A percentile compares a stretch with the other conserved stretches of the same genome.
These are phyloP conservation scores for Pyrrhia umbra DNA, from an alignment of 2,888 invertebrate genomes.

Conservation along the genomic window DNA sequence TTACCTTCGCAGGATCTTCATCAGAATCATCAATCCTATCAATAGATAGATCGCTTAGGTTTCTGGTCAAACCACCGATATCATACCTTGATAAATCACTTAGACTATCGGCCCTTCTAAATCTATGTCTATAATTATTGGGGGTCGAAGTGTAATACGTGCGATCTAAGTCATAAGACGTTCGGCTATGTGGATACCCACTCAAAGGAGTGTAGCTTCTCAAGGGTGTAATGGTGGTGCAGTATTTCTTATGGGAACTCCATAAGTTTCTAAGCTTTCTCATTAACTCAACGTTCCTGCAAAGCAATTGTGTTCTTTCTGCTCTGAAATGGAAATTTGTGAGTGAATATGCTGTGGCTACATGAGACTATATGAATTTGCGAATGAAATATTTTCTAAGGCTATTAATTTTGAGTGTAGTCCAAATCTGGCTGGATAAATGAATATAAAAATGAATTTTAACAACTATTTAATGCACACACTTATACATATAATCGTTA, in stretches of 20 bases:
- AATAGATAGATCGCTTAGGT: constrained; percentile 83
- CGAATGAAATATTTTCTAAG: not conserved
- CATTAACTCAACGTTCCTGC: constrained; percentile 91
- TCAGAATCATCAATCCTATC: constrained; percentile 84
- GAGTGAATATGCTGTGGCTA: constrained; percentile 56
- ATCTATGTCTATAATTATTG: constrained; percentile 82
- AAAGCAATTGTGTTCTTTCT: constrained; percentile 90
- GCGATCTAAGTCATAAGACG: constrained; percentile 86
- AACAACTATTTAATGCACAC: constrained; percentile 74
- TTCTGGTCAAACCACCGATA: constrained; percentile 75
- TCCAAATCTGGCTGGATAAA: constrained; percentile 36
- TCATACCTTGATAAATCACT: constrained; percentile 71
- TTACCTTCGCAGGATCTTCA: constrained; percentile 84
- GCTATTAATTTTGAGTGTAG: constrained; percentile 16
- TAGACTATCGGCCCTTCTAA: constrained; percentile 70
- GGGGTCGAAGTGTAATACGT: constrained; percentile 84
- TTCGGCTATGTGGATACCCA: constrained; percentile 85
- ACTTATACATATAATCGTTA: constrained; percentile 72
- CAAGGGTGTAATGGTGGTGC: constrained; percentile 82
- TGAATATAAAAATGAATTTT: constrained; percentile 37
- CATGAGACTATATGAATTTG: constrained; percentile 18
- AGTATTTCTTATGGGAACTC: constrained; percentile 91
- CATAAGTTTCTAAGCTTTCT: constrained; percentile 91
- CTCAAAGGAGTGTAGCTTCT: constrained; percentile 84
- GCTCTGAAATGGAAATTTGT: constrained; percentile 88